phyloP scores from a whole-genome alignment of 1,140 invertebrate species.

The Tribolium madens region DNA sequence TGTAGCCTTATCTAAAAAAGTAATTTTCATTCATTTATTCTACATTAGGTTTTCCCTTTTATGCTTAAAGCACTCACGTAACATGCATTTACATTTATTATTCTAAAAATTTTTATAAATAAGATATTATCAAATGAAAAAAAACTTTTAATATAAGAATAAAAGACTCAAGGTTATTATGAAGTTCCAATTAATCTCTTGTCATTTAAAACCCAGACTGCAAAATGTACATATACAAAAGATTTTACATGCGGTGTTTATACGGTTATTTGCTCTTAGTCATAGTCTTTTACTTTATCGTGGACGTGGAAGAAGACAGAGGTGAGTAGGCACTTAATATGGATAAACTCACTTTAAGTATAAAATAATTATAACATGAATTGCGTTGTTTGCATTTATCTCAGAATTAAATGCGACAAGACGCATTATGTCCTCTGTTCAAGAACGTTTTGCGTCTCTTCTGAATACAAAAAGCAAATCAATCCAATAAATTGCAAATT shows the following conservation, averaged over 20 bases:
- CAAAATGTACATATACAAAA: conserved; percentile 3
- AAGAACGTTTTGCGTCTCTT: conserved; percentile 6
- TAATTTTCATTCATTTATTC: not conserved
- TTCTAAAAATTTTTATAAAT: not conserved
- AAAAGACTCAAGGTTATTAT: conserved; percentile 9
- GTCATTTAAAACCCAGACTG: conserved; percentile 20
- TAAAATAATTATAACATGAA: not conserved
- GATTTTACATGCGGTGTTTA: conserved; percentile 7
- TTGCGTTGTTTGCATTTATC: conserved; percentile 1
- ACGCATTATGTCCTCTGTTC: not conserved
- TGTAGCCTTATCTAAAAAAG: too few species aligned
- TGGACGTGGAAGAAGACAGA: not conserved
- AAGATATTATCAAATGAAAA: not conserved
- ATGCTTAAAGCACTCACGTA: not conserved
- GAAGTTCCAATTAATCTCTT: conserved; percentile 12
- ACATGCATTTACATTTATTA: not conserved
- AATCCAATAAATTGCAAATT: not conserved
- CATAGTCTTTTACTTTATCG: not conserved
- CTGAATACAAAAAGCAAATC: not conserved
- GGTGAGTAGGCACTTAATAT: conserved; percentile 2
- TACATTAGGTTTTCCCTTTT: not conserved
- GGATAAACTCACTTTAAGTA: not conserved
- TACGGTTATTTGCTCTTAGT: not conserved
- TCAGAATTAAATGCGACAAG: not conserved
- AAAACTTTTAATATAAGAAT: not conserved